Base-by-base conservation (phyloP, 2,113 vertebrate genomes). In the Saccopteryx leptura region DNA sequence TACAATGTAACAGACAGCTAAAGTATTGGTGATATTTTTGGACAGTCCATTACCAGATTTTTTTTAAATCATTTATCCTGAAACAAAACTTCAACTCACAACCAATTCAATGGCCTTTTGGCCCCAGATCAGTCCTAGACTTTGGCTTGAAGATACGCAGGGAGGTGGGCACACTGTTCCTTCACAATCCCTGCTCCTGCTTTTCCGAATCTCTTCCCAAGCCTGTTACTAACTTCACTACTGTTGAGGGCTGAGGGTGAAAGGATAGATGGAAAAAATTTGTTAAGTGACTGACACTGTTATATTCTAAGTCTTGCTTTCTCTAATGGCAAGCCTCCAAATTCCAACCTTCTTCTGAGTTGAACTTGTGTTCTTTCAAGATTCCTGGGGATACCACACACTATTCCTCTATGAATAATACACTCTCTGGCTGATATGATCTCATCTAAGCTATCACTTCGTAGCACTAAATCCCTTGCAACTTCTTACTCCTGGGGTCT, bases 31-130 rank as follows among this genome's bases (percentile, higher is more conserved):
- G 52, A 79, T 19, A 85, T 46, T 72, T 58, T 56, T 56, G 31
- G n/a, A 61, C 10, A 74, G 14, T 74, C 28, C 65, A 52, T 56
- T 52, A 54, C 60, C n/a, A 78, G 11, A 31, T 81, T 71, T 90
- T 83, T 11, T 9, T 74, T 52, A 87, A 89, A 66, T 61, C 48
- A 88, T 85, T 9, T 76, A 66, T 2, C 61, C 4, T 72, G 12
- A 89, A 93, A 54, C 50, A 92, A 93, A 89, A 52, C 39, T 88
- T 89, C 26, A 63, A 76, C 48, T 91, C n/a, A 80, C 0, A 48
- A 11, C 24, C 24, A 75, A 23, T 65, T 83, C 50, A 65, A 63
- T 65, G 69, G 6, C 79, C 18, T 61, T 74, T 84, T 81, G n/a
- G 1, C 15, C 54, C 33, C 13, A 21, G 9, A 26, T 85, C 54